Conservation (phyloP, 2,888 invertebrate genomes). For the Panopea generosa region DNA sequence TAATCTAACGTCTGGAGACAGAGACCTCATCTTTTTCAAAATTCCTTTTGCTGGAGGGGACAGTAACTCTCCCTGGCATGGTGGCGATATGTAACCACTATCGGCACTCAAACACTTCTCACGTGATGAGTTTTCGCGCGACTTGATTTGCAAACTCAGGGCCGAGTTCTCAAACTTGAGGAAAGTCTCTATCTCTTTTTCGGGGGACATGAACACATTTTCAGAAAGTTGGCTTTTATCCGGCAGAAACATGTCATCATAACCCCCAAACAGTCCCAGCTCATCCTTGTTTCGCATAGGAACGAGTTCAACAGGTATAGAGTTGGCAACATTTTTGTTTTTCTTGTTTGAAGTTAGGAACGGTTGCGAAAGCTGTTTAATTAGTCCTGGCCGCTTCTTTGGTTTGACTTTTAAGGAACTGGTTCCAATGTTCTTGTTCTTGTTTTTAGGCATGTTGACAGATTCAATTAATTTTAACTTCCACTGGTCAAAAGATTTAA, state of each 20-base stretch:
- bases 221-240: conserved; percentile 30
- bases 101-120: conserved; percentile 55
- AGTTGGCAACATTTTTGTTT: conserved; percentile 28
- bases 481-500: too few species aligned
- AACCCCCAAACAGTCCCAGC: conserved; percentile 46
- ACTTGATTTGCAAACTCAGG: conserved; percentile 38
- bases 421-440: conserved; percentile 46
- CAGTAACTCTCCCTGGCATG: conserved; percentile 25
- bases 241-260: conserved; percentile 60
- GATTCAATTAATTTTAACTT: neutral
- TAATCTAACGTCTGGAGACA: conserved; percentile 38
- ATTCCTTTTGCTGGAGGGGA: conserved; percentile 61
- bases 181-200: conserved; percentile 43
- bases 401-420: conserved; percentile 62
- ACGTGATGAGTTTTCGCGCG: neutral
- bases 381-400: conserved; percentile 59
- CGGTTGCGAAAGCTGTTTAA: conserved; percentile 61
- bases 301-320: conserved; percentile 15
- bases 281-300: conserved; percentile 24
- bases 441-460: conserved; percentile 18
- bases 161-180: conserved; percentile 39
- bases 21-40: conserved; percentile 50
- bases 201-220: conserved; percentile 48
- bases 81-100: conserved; percentile 59
- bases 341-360: conserved; percentile 58